Evolutionary conservation across 2,888 invertebrate genomes (phyloP).

Genomic region (Macaria notata): DNA sequence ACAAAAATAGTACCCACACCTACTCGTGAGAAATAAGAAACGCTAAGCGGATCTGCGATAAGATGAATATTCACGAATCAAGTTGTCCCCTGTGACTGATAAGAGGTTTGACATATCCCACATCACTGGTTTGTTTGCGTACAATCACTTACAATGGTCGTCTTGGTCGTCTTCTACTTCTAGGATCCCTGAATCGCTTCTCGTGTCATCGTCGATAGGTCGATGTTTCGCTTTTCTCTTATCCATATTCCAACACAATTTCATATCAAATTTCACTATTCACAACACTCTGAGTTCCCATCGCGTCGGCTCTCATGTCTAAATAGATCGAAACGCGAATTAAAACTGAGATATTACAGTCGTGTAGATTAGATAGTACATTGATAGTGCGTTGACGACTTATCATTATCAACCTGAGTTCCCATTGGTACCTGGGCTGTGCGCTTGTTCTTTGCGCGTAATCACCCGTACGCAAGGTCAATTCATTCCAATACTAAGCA

Average conservation of each 20-base stretch:
- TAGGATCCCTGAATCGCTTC: constrained; percentile 65
- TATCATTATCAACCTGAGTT: constrained; percentile 70
- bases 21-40: not conserved
- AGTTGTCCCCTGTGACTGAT: constrained; percentile 8
- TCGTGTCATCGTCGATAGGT: constrained; percentile 72
- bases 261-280: constrained; percentile 35
- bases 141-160: constrained; percentile 55
- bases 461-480: constrained; percentile 38
- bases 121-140: constrained; percentile 11
- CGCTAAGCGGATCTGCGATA: constrained; percentile 12
- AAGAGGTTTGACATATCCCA: too few relatives aligned
- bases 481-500: constrained; percentile 14
- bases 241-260: constrained; percentile 54
- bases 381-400: constrained; percentile 57
- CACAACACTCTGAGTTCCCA: constrained; percentile 39
- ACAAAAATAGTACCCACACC: constrained; percentile 11
- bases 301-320: constrained; percentile 46
- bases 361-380: constrained; percentile 68
- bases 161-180: constrained; percentile 49
- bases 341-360: constrained; percentile 71
- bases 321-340: constrained; percentile 55
- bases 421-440: constrained; percentile 46
- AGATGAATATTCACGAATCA: constrained; percentile 10
- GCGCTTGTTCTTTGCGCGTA: constrained; percentile 40
- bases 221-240: constrained; percentile 58